These are phyloP conservation scores for Zaprionus vittiger DNA, from an alignment of 1,140 invertebrate genomes.

Conservation along the genomic window DNA sequence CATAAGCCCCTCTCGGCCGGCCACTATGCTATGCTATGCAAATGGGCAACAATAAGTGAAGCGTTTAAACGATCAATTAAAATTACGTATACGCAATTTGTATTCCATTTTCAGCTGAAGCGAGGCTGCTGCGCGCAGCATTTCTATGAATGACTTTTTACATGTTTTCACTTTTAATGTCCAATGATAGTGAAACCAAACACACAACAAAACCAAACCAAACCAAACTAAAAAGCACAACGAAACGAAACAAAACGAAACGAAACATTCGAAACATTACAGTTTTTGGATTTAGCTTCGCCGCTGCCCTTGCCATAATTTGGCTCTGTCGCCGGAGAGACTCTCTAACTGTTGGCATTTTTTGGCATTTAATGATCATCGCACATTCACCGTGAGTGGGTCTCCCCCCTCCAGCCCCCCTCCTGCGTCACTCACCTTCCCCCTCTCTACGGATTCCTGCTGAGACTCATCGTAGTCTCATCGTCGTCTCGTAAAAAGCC, in stretches of 20 bases:
- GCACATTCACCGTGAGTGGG: constrained; percentile 54
- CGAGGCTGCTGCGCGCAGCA: constrained; percentile 35
- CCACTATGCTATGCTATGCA: constrained; percentile 14
- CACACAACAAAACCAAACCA: constrained; percentile 59
- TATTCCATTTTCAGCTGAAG: constrained; percentile 42
- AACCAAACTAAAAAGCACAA: constrained; percentile 45
- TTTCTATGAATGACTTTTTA: constrained; percentile 71
- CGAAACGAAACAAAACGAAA: constrained; percentile 62
- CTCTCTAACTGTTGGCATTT: constrained; percentile 59
- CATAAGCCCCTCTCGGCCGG: constrained; percentile 24
- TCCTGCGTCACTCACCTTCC: background rate
- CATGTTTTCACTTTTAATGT: constrained; percentile 80
- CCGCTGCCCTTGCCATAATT: constrained; percentile 74
- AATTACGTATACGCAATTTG: constrained; percentile 78
- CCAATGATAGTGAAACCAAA: constrained; percentile 54
- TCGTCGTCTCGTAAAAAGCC: constrained; percentile 56
- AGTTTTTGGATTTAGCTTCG: constrained; percentile 49
- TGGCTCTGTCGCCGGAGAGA: constrained; percentile 55
- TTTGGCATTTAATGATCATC: constrained; percentile 81
- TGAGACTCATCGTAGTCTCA: constrained; percentile 28
- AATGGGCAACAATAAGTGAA: constrained; percentile 48
- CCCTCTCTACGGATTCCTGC: constrained; percentile 8
- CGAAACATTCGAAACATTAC: constrained; percentile 76
- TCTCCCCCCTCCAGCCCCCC: constrained; percentile 11
- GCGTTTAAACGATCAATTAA: constrained; percentile 75